phyloP scores from a whole-genome alignment of 2,888 invertebrate species.

The Orgyia antiqua region DNA sequence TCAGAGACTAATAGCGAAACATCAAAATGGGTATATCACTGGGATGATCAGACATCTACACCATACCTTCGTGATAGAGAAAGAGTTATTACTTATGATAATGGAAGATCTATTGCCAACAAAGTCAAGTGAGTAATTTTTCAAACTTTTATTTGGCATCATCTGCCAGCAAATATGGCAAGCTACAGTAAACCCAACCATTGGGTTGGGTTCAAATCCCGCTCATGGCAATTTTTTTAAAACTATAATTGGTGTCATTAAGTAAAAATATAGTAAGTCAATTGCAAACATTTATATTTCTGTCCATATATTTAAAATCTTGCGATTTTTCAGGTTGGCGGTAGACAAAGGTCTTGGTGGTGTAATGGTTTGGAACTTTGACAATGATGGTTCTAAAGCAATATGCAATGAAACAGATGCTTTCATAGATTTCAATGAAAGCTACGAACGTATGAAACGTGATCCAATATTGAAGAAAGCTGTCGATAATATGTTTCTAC shows the following conservation, averaged over 20 bases:
- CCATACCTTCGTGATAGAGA: slow-evolving; percentile 80
- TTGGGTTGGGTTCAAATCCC: too few species aligned
- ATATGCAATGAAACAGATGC: slow-evolving; percentile 77
- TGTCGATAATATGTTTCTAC: slow-evolving; percentile 44
- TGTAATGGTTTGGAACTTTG: slow-evolving; percentile 93
- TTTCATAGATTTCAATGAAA: slow-evolving; percentile 63
- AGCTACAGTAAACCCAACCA: too few species aligned
- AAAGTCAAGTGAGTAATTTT: slow-evolving; percentile 83
- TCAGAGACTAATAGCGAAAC: slow-evolving; percentile 77
- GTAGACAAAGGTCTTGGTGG: slow-evolving; percentile 84
- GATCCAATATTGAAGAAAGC: slow-evolving; percentile 52
- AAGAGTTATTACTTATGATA: slow-evolving; percentile 86
- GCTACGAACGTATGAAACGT: slow-evolving; percentile 41
- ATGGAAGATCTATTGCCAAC: slow-evolving; percentile 83
- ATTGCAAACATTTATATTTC: too few species aligned
- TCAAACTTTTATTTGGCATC: too few species aligned
- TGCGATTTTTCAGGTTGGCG: slow-evolving; percentile 76
- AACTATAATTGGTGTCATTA: too few species aligned
- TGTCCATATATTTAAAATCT: too few species aligned
- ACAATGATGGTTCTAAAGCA: slow-evolving; percentile 91
- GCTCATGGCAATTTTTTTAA: too few species aligned
- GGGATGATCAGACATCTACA: slow-evolving; percentile 81
- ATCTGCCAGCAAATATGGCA: too few species aligned
- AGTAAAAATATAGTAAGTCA: too few species aligned
- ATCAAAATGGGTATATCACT: slow-evolving; percentile 81